Conservation (phyloP, 1,140 invertebrate genomes). For the Pinna nobilis region DNA sequence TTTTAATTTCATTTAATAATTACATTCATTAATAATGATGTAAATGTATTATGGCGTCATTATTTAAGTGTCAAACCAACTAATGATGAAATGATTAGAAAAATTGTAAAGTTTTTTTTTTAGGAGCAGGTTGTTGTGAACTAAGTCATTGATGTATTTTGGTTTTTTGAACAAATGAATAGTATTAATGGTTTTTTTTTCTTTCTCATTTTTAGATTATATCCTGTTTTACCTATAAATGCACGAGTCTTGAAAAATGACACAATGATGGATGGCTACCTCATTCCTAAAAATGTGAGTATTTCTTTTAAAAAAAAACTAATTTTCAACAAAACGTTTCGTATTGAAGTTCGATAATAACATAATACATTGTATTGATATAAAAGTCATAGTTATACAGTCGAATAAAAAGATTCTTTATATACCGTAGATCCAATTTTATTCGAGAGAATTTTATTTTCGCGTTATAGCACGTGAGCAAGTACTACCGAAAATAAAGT, state of each 20-base stretch:
- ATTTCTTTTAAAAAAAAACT: neutral
- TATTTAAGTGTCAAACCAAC: too few species aligned
- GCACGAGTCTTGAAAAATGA: conserved; percentile 59
- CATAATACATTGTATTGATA: too few species aligned
- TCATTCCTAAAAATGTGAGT: conserved; percentile 65
- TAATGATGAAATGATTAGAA: too few species aligned
- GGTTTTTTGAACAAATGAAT: neutral
- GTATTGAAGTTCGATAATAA: neutral
- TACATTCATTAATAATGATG: neutral
- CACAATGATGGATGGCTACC: conserved; percentile 50
- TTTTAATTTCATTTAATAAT: neutral
- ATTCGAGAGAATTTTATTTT: too few species aligned
- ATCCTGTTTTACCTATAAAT: conserved; percentile 63
- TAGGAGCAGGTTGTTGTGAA: too few species aligned
- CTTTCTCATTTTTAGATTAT: conserved; percentile 31
- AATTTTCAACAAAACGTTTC: neutral
- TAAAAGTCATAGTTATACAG: too few species aligned
- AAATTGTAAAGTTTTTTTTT: too few species aligned
- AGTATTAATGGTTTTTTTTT: too few species aligned
- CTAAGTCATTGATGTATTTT: neutral
- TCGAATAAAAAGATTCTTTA: neutral
- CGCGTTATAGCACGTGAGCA: too few species aligned
- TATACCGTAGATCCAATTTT: too few species aligned
- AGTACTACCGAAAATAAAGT: too few species aligned
- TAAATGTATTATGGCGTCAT: neutral